Evolutionary conservation across 23 tunicate species (phyloP), one percentile per base, ranked within the genome.

Genomic region (Ascidia mentula): DNA sequence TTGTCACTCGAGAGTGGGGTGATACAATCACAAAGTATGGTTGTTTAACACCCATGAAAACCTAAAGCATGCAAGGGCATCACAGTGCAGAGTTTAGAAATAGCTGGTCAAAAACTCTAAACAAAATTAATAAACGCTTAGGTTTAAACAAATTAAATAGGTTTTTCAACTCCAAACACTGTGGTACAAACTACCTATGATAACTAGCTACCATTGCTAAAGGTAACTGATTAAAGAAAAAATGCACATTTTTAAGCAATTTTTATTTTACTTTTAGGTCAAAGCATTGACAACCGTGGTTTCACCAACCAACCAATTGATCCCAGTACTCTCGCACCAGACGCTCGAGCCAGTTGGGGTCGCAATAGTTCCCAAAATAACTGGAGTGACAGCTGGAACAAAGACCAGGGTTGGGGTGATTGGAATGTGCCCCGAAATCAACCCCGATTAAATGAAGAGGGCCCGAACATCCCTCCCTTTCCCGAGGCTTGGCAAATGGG

Each of bases 401-500:
- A 45, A 13, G 75, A 75, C 9, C 85, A 87, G 59, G 85, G 86
- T 4, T 84, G 86, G 86, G 91, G 86, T 40, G 91, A 80, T 69
- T 80, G 91, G 85, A 76, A 70, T 69, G 91, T 86, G 59, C 77
- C 82, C 28, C 72, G 82, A 24, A 77, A 77, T 37, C 72, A 59
- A 31, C 59, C 75, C 46, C 75, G 84, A 65, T 32, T 72, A 8
- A 60, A 37, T 77, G 87, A 86, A 46, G 87, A 86, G 72, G 97
- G 90, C 15, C 84, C 97, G 37, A 69, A 77, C 60, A 91, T 91
- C 39, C 97, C 97, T 20, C 97, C 97, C 1, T 91, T 91, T 77
- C 97, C 97, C 6, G 77, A 73, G 53, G 87, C 87, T 18, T 91
- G 97, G 97, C 97, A 91, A 73, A 74, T 78, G 77, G 84, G 82